A percentile compares a stretch with the other conserved stretches of the same genome.
Evolutionary conservation across 2,113 vertebrate species (phyloP).

Genomic region (Callipepla squamata): DNA sequence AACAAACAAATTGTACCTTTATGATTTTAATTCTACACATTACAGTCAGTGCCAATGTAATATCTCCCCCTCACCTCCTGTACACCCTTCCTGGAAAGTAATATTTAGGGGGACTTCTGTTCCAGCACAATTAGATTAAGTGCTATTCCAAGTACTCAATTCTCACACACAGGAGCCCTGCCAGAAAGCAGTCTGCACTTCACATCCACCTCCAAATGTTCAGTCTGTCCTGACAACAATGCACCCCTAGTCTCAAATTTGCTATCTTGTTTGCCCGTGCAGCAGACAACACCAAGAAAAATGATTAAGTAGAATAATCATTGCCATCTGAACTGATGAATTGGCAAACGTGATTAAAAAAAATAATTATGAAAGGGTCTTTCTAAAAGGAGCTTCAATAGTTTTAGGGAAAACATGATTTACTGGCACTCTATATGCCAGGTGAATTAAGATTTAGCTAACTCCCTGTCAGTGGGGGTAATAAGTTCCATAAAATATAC

Average conservation of each 20-base stretch:
- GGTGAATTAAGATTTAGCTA: not conserved
- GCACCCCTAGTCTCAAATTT: not conserved
- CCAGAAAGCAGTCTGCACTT: not conserved
- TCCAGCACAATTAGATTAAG: not conserved
- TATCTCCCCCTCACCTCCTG: not conserved
- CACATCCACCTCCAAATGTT: not conserved
- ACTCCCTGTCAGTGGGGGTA: not conserved
- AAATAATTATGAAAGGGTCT: not conserved
- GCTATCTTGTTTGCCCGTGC: not conserved
- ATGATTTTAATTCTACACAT: not conserved
- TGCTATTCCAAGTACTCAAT: not conserved
- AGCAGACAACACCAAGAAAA: not conserved
- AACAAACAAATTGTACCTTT: not conserved
- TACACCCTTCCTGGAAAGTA: not conserved
- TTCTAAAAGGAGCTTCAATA: not conserved
- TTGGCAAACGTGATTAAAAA: not conserved
- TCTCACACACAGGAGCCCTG: not conserved
- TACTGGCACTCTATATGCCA: not conserved
- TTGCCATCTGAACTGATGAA: not conserved
- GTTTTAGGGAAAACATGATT: not conserved
- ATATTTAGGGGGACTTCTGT: not conserved
- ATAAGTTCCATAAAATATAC: not conserved
- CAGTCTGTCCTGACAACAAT: accelerated
- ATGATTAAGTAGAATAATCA: not conserved
- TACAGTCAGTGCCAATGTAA: accelerated